Conservation (phyloP, 1,140 invertebrate species). For the Calycopis cecrops region DNA sequence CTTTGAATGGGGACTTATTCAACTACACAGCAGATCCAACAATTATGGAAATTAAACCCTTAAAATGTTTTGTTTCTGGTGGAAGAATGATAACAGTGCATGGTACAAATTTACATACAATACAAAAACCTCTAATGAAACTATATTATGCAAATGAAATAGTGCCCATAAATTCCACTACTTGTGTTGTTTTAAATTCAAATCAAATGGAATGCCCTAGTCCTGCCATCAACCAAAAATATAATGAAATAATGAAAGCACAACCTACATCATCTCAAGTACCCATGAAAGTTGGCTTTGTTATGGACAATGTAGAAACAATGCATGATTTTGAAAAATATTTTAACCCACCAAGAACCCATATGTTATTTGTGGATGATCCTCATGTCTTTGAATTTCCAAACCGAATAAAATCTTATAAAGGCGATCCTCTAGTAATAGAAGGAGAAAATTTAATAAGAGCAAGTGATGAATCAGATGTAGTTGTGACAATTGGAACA, state of each 20-base stretch:
- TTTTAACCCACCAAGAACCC: conserved; percentile 85
- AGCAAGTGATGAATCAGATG: conserved; percentile 94
- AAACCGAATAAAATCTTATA: conserved; percentile 90
- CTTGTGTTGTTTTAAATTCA: conserved; percentile 90
- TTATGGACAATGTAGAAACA: conserved; percentile 95
- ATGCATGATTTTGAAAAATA: conserved; percentile 92
- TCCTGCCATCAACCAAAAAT: conserved; percentile 84
- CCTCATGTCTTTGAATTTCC: conserved; percentile 93
- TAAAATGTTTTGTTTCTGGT: conserved; percentile 92
- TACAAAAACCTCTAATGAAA: conserved; percentile 93
- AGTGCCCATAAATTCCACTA: conserved; percentile 84
- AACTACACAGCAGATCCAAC: conserved; percentile 95
- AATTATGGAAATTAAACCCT: conserved; percentile 93
- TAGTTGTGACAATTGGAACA: conserved; percentile 94
- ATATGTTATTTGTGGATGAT: conserved; percentile 93
- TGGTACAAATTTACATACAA: conserved; percentile 92
- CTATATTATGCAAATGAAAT: conserved; percentile 84
- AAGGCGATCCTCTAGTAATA: conserved; percentile 96
- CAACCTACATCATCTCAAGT: conserved; percentile 76
- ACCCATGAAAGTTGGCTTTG: conserved; percentile 88
- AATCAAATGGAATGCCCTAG: conserved; percentile 97
- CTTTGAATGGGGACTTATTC: conserved; percentile 91
- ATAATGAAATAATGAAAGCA: conserved; percentile 67
- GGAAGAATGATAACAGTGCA: conserved; percentile 95
- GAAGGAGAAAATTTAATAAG: conserved; percentile 94